Evolutionary conservation across 2,888 invertebrate genomes (phyloP).

Genomic region (Dicyrtomina minuta): DNA sequence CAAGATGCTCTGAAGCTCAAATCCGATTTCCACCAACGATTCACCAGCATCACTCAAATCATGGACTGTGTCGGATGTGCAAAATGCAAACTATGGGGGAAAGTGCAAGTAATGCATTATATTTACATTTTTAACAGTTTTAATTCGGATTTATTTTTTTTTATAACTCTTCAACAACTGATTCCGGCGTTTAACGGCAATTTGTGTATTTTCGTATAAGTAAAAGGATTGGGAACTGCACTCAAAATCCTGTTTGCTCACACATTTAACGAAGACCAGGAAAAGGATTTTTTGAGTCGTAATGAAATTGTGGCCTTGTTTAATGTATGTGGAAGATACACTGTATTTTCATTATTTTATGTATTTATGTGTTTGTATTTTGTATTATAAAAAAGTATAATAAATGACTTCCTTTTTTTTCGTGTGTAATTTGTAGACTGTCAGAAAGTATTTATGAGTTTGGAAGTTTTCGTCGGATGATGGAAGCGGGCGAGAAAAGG

Average conservation of each 20-base stretch:
- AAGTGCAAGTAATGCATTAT: constrained; percentile 75
- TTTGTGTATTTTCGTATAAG: constrained; percentile 62
- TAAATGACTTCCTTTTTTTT: no score
- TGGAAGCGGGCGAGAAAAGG: constrained; percentile 31
- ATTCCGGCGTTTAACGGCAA: no score
- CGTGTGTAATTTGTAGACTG: no score
- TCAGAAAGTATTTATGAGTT: constrained; percentile 84
- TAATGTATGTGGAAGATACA: constrained; percentile 84
- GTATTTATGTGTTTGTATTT: neutral
- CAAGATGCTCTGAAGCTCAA: constrained; percentile 71
- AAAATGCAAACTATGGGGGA: constrained; percentile 99
- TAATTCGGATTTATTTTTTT: no score
- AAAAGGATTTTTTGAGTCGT: constrained; percentile 68
- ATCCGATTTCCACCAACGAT: constrained; percentile 90
- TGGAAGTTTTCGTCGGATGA: constrained; percentile 52
- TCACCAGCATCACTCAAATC: constrained; percentile 93
- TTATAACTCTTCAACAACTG: no score
- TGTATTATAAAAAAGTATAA: no score
- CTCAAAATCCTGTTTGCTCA: constrained; percentile 95
- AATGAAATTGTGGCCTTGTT: constrained; percentile 92
- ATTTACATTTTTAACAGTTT: no score
- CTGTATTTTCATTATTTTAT: constrained; percentile 8
- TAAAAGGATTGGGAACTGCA: constrained; percentile 95
- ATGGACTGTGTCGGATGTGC: constrained; percentile 99
- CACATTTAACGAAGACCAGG: constrained; percentile 65